A percentile compares a stretch with the other conserved stretches of the same genome.
Evolutionary conservation across 1,140 invertebrate genomes (phyloP).

Genomic region (Spodoptera litura): DNA sequence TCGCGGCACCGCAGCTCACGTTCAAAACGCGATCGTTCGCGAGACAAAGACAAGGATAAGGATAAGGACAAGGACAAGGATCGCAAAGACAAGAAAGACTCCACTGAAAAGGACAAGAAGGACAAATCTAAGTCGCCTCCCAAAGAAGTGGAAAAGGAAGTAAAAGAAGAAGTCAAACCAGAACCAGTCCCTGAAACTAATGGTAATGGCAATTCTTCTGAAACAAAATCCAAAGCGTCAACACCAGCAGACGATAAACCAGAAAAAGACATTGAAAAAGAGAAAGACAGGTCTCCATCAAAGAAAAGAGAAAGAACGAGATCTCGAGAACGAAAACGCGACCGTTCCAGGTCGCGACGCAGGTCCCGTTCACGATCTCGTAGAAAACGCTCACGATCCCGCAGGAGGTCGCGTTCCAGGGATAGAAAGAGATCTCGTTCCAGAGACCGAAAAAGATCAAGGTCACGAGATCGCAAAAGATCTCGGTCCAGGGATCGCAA

Average conservation of each 20-base stretch:
- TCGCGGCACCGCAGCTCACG: conserved; percentile 89
- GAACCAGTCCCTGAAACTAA: conserved; percentile 66
- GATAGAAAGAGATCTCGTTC: conserved; percentile 73
- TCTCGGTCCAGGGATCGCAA: conserved; percentile 79
- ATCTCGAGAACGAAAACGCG: conserved; percentile 76
- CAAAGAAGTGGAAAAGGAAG: conserved; percentile 64
- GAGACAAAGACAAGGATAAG: conserved; percentile 71
- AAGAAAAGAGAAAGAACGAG: conserved; percentile 84
- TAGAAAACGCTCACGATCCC: conserved; percentile 76
- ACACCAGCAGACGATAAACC: conserved; percentile 76
- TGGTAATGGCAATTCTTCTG: conserved; percentile 72
- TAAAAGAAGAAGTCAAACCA: conserved; percentile 59
- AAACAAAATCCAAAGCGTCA: conserved; percentile 77
- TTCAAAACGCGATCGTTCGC: conserved; percentile 85
- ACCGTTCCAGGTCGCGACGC: conserved; percentile 76
- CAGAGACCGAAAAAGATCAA: conserved; percentile 76
- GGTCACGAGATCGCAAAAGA: conserved; percentile 78
- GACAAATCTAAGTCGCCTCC: conserved; percentile 73
- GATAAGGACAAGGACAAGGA: conserved; percentile 74
- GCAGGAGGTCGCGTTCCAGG: conserved; percentile 69
- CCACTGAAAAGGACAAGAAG: conserved; percentile 62
- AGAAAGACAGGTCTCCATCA: conserved; percentile 82
- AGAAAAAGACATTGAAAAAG: conserved; percentile 66
- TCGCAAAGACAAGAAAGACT: conserved; percentile 69
- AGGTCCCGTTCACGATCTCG: conserved; percentile 75